Evolutionary conservation across 2,888 invertebrate genomes (phyloP).

Genomic region (Ceramica pisi): DNA sequence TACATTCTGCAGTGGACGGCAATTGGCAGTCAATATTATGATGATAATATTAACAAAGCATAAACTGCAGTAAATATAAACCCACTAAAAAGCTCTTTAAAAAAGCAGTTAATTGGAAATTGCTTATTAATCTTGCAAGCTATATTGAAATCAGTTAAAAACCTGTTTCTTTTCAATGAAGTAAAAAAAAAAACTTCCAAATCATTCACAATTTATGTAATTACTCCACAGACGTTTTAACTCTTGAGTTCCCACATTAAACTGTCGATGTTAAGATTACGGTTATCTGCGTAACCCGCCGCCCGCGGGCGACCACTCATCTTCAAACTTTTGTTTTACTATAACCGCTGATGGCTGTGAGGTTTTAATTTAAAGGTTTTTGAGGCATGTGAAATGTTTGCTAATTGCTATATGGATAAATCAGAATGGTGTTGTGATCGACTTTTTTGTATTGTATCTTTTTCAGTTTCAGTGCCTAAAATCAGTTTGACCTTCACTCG

Average conservation of each 20-base stretch:
- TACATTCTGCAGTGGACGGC: too few species aligned
- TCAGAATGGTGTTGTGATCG: neutral
- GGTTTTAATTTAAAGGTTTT: constrained; percentile 33
- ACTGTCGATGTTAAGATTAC: constrained; percentile 77
- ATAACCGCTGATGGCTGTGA: neutral
- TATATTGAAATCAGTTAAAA: too few species aligned
- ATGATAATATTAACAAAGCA: too few species aligned
- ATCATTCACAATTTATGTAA: neutral
- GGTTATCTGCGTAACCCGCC: constrained; percentile 83
- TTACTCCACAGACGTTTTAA: neutral
- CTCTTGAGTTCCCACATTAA: constrained; percentile 70
- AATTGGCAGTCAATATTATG: too few species aligned
- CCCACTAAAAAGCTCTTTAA: too few species aligned
- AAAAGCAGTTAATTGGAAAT: too few species aligned
- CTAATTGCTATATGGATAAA: neutral
- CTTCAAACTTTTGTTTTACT: constrained; percentile 66
- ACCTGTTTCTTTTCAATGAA: neutral
- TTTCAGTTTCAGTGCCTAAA: neutral
- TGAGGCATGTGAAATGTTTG: neutral
- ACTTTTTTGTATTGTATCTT: neutral
- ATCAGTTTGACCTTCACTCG: too few species aligned
- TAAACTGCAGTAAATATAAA: too few species aligned
- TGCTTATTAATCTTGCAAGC: too few species aligned
- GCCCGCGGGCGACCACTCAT: constrained; percentile 77
- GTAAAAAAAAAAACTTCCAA: neutral